phyloP scores from a whole-genome alignment of 2,113 vertebrate genomes.

The Neomonachus schauinslandi region DNA sequence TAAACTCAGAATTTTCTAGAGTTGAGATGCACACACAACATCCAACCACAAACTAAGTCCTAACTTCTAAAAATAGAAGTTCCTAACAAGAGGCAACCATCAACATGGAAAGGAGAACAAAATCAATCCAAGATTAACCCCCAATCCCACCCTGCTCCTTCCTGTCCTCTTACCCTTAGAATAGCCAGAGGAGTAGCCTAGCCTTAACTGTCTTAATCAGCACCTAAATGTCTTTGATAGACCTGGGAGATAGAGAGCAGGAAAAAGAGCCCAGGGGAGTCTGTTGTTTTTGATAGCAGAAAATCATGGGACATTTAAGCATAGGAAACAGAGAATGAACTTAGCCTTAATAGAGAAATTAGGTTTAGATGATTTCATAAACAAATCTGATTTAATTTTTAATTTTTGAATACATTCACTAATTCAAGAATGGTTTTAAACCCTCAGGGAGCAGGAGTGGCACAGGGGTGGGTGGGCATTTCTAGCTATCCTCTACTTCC shows the following conservation, averaged over 20 bases:
- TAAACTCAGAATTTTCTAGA: background rate
- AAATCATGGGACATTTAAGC: background rate
- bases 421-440: slow-evolving; percentile 35
- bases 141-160: background rate
- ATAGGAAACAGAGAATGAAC: background rate
- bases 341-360: background rate
- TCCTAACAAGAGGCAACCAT: background rate
- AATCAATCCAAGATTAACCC: background rate
- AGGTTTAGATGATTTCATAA: background rate
- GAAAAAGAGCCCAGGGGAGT: background rate
- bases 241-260: background rate
- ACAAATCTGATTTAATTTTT: slow-evolving; percentile 29
- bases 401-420: slow-evolving; percentile 12
- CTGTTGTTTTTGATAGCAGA: background rate
- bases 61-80: background rate
- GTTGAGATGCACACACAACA: background rate
- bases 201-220: background rate
- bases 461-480: background rate
- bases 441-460: background rate
- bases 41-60: background rate
- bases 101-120: background rate
- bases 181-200: background rate
- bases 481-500: background rate
- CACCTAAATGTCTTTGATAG: background rate
- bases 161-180: background rate